Evolutionary conservation across 2,888 invertebrate genomes (phyloP).

Genomic region (Mellilla xanthometata): DNA sequence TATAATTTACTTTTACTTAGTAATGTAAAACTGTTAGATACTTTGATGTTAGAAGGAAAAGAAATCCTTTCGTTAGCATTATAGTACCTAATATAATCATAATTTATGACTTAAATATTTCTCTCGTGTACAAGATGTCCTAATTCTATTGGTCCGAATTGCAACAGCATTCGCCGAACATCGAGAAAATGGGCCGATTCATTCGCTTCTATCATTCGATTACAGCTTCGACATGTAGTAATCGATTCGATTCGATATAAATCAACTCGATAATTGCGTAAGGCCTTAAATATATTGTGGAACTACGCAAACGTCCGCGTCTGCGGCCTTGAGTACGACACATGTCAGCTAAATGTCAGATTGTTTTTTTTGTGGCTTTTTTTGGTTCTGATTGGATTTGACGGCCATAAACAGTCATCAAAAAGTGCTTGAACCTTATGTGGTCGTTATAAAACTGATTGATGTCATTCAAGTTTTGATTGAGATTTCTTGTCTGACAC

Average conservation of each 20-base stretch:
- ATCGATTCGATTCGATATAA: constrained; percentile 18
- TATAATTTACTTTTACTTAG: too few relatives aligned
- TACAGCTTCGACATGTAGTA: constrained; percentile 15
- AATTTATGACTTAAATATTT: too few relatives aligned
- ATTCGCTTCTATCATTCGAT: constrained; percentile 17
- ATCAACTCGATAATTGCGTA: constrained; percentile 17
- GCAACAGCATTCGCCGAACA: constrained; percentile 1
- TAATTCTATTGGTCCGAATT: neutral
- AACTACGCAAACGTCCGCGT: constrained; percentile 9
- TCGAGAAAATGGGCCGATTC: constrained; percentile 14
- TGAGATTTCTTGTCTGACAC: constrained; percentile 7
- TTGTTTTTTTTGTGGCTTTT: constrained; percentile 1
- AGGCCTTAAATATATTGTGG: constrained; percentile 8
- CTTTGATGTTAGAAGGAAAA: too few relatives aligned
- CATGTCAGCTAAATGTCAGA: constrained; percentile 21
- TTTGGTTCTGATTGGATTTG: constrained; percentile 18
- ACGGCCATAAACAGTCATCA: constrained; percentile 18
- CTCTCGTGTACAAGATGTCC: too few relatives aligned
- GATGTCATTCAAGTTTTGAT: constrained; percentile 14
- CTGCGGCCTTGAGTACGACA: constrained; percentile 23
- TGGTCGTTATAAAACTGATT: constrained; percentile 10
- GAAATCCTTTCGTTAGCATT: too few relatives aligned
- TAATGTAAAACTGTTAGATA: too few relatives aligned
- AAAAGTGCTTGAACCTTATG: constrained; percentile 12
- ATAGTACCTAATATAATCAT: too few relatives aligned